Base-by-base conservation (phyloP, 2,797 vertebrate species). In the Arnoldichthys spilopterus region DNA sequence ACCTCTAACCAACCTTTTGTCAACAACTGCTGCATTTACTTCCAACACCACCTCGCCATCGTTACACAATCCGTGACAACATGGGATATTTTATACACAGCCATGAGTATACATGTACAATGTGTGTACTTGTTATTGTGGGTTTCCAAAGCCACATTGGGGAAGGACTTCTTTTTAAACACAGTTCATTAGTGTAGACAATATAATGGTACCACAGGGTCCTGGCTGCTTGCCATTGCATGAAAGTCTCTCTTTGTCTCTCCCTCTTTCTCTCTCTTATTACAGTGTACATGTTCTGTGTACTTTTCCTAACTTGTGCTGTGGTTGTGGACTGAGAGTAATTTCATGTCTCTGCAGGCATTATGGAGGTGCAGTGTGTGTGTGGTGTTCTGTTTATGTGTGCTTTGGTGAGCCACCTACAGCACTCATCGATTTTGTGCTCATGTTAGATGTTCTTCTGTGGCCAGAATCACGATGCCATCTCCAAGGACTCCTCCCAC, bases 391-490 rank as follows among this genome's bases (percentile, higher is more conserved):
- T 67, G 83, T 81, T 85, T 75, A 49, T 59, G 47, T 37, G 58
- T 43, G 34, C 72, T 72, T 69, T 30, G 1, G 66, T 24, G 59
- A 40, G 37, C 83, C 83, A 87, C 85, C 83, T 79, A 89, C 88
- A 90, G 84, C 85, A 85, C 88, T 87, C 83, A 92, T 94, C 85
- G 91, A 93, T 92, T 92, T 88, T 83, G 85, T 83, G 84, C 84
- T 91, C 86, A 81, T 90, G 86, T 90, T 84, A 87, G 88, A 83
- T 86, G 83, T 83, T 84, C 83, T 87, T 82, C 82, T 89, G 89
- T 74, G 88, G 87, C 82, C 88, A 72, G 86, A 86, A 87, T 90
- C 59, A 43, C 49, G 78, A 86, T 85, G 87, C 68, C 73, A 81
- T 84, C 67, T 90, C 91, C 89, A 87, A 86, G 3, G 63, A 72